Evolutionary conservation across 2,888 invertebrate species (phyloP).

Genomic region (Cheiracanthium punctorium): DNA sequence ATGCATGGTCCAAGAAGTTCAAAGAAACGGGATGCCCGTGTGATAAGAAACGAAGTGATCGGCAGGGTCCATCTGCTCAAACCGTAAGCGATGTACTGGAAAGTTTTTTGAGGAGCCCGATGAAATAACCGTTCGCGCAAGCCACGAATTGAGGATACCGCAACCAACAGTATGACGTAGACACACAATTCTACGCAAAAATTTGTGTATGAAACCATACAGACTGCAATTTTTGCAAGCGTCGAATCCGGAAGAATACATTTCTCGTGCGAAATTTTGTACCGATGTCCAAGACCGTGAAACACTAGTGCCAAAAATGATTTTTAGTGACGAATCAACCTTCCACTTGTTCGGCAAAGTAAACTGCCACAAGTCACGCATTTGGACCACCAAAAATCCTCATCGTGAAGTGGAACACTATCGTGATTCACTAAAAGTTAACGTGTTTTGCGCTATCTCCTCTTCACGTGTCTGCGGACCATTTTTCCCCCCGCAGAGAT

Average conservation of each 20-base stretch:
- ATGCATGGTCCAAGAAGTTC: slow-evolving; percentile 10
- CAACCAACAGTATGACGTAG: not conserved
- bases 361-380: too few relatives aligned
- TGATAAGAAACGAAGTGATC: not conserved
- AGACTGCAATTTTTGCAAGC: too few relatives aligned
- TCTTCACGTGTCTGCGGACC: slow-evolving; percentile 31
- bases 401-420: slow-evolving; percentile 12
- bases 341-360: too few relatives aligned
- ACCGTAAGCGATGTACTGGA: not conserved
- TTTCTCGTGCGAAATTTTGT: too few relatives aligned
- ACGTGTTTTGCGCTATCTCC: slow-evolving; percentile 53
- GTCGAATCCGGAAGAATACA: too few relatives aligned
- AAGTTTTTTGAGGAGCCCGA: not conserved
- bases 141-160: not conserved
- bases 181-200: not conserved
- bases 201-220: too few relatives aligned
- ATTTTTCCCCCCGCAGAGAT: slow-evolving; percentile 48
- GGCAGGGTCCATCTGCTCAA: not conserved
- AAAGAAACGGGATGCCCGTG: slow-evolving; percentile 18
- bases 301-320: too few relatives aligned
- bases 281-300: too few relatives aligned
- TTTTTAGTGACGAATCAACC: too few relatives aligned
- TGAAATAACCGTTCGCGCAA: too few relatives aligned
- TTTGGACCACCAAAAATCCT: not conserved
- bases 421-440: slow-evolving; percentile 50